Percentiles rank a stretch among this genome's conserved stretches.
Evolutionary conservation across 2,113 vertebrate genomes (phyloP).

Genomic region (Rafetus swinhoei): DNA sequence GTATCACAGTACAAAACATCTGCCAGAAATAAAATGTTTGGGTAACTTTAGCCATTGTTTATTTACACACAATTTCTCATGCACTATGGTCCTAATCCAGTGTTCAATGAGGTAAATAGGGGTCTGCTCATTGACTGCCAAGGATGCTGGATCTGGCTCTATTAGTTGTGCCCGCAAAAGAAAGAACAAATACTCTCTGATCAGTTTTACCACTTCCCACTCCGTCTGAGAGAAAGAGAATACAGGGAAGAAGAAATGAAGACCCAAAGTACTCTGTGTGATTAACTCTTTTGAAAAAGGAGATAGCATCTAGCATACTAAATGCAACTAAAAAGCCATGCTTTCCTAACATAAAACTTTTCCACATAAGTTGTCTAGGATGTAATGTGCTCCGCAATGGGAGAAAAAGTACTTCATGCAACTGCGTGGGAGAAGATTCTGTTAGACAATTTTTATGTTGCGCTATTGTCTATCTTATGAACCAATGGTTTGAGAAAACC

Average conservation of each 20-base stretch:
- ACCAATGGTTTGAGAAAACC: not conserved
- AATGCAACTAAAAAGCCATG: conserved; percentile 51
- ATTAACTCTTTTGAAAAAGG: conserved; percentile 50
- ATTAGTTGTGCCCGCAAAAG: conserved; percentile 30
- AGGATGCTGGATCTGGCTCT: conserved; percentile 24
- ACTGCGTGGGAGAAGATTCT: not conserved
- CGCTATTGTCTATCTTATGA: not conserved
- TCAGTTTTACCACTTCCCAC: conserved; percentile 14
- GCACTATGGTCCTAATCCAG: not conserved
- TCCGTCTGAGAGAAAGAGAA: conserved; percentile 56
- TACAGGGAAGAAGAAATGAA: conserved; percentile 52
- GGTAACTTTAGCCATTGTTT: conserved; percentile 53
- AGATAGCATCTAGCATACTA: conserved; percentile 1
- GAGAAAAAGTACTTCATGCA: not conserved
- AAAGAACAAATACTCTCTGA: conserved; percentile 15
- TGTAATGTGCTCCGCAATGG: not conserved
- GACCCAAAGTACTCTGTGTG: not conserved
- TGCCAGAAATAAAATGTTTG: conserved; percentile 28
- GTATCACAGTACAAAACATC: conserved; percentile 1
- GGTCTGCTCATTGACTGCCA: conserved; percentile 21
- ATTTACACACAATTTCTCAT: not conserved
- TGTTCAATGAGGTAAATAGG: not conserved
- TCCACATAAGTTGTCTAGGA: not conserved
- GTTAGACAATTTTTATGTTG: too few species aligned
- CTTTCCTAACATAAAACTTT: conserved; percentile 48